These are phyloP conservation scores for Ips typographus DNA, from an alignment of 1,140 invertebrate species.

Conservation along the genomic window DNA sequence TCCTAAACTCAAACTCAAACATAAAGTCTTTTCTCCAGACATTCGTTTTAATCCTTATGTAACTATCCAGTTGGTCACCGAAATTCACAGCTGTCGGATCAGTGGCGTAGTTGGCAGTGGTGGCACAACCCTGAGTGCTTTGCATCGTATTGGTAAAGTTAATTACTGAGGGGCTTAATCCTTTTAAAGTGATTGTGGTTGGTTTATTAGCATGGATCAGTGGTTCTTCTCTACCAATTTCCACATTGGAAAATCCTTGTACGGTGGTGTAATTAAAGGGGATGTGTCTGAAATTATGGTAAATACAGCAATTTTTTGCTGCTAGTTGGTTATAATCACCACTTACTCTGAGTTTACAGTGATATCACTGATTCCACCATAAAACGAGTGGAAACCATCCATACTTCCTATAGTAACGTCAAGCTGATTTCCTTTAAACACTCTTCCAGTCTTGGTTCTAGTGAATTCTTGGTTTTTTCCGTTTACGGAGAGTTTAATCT, in stretches of 20 bases:
- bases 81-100: constrained; percentile 82
- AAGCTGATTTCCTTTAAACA: constrained; percentile 19
- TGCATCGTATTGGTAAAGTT: constrained; percentile 39
- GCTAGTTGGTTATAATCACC: background rate
- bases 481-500: constrained; percentile 26
- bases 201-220: constrained; percentile 30
- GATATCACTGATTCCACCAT: constrained; percentile 78
- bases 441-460: constrained; percentile 12
- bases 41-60: constrained; percentile 67
- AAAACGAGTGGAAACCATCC: constrained; percentile 51
- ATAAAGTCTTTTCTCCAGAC: constrained; percentile 72
- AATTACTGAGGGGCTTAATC: constrained; percentile 36
- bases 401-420: constrained; percentile 24
- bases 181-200: constrained; percentile 13
- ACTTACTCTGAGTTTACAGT: constrained; percentile 76
- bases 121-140: constrained; percentile 57
- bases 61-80: constrained; percentile 76
- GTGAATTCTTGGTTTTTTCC: constrained; percentile 24
- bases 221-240: constrained; percentile 68
- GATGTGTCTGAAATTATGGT: constrained; percentile 1
- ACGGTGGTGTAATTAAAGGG: constrained; percentile 40
- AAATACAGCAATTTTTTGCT: constrained; percentile 1
- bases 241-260: constrained; percentile 63
- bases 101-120: constrained; percentile 71
- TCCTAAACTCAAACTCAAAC: constrained; percentile 80